Evolutionary conservation across 2,797 vertebrate genomes (phyloP), one percentile per base, ranked within the genome.

Genomic region (Carcharodon carcharias): DNA sequence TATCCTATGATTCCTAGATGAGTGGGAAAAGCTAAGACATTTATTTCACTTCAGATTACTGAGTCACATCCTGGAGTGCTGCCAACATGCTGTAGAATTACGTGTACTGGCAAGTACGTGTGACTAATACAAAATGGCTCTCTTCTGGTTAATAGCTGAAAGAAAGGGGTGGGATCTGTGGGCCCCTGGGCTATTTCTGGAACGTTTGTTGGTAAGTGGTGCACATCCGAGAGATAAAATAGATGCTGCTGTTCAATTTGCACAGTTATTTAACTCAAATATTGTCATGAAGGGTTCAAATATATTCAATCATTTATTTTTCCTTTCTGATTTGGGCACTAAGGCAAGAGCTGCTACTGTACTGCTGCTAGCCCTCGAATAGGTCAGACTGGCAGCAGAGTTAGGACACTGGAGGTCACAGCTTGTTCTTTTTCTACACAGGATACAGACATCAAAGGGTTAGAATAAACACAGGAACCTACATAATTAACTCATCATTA

Each of bases 41-140:
- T 56, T 73, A 28, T 56, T 95, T 95, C 50, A 31, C 50, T 50
- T 71, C 31, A 61, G 31, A 92, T 21, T 92, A 92, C 89, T n/a
- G 89, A 92, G 28, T 92, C 89, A 95, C 31, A 95, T 73, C 31
- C 31, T 95, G 94, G 12, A 77, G 50, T 35, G 26, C 94, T 95
- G 94, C 67, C 45, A 95, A n/a, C 45, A 21, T 77, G 69, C 67
- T 95, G 28, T n/a, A 77, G 28, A 95, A 71, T 95, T 54, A 21
- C 3, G 5, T 95, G 69, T 77, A n/a, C 69, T 71, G 50, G 26
- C 94, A 95, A 95, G 94, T 77, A 95, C 54, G 31, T 31, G 50
- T 95, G 94, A 95, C 69, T 95, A 95, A 95, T 58, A n/a, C 50
- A 95, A 73, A 93, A 95, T n/a, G 31, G 94, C 45, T 73, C 26